Evolutionary conservation across 1,140 invertebrate genomes (phyloP).

Genomic region (Grapholita molesta): DNA sequence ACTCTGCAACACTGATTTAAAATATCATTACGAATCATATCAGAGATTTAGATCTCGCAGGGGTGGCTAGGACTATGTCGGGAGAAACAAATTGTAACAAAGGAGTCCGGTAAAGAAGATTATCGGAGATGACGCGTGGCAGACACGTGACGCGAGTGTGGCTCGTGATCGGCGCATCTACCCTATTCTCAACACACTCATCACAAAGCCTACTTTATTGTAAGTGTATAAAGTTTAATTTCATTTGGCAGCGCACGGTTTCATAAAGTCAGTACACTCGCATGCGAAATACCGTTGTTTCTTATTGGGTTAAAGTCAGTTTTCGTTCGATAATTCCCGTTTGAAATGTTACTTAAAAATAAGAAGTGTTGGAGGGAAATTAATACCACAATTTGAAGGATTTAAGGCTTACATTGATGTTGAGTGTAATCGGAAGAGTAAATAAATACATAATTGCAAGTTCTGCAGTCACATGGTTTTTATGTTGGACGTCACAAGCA

Average conservation of each 20-base stretch:
- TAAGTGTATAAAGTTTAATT: constrained; percentile 23
- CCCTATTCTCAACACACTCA: constrained; percentile 34
- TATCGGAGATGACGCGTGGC: constrained; percentile 64
- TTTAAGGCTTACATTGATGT: constrained; percentile 71
- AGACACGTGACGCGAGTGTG: constrained; percentile 58
- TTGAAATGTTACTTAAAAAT: constrained; percentile 52
- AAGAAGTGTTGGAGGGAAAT: constrained; percentile 74
- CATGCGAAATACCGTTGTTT: constrained; percentile 37
- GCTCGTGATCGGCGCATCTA: constrained; percentile 42
- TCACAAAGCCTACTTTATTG: constrained; percentile 32
- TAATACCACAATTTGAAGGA: constrained; percentile 75
- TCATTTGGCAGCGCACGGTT: background rate
- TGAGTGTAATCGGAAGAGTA: constrained; percentile 61
- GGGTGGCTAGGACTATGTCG: constrained; percentile 20
- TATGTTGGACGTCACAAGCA: constrained; percentile 51
- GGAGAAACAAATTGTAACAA: constrained; percentile 72
- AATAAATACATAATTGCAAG: constrained; percentile 63
- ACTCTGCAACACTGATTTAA: constrained; percentile 59
- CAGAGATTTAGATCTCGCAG: constrained; percentile 63
- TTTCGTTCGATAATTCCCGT: constrained; percentile 23
- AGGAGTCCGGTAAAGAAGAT: constrained; percentile 67
- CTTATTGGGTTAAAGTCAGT: constrained; percentile 20
- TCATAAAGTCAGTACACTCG: background rate
- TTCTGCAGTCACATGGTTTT: constrained; percentile 39
- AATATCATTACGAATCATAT: constrained; percentile 74